Base-by-base conservation (phyloP, 1,140 invertebrate genomes). In the Linepithema humile region DNA sequence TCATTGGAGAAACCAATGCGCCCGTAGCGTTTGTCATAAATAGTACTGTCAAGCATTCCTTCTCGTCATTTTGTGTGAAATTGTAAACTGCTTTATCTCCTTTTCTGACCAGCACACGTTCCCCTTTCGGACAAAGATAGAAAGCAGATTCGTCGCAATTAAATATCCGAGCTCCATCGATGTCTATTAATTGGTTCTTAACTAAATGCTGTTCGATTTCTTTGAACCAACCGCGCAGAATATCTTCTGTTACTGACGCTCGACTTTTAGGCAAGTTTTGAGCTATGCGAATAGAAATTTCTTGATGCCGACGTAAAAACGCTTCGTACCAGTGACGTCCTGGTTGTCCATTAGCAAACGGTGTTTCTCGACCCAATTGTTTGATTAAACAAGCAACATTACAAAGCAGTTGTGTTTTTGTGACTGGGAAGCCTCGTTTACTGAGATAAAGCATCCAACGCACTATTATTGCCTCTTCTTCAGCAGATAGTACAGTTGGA, bases 381-480 rank as follows among this genome's bases (percentile, higher is more conserved):
- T 88, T 86, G 26, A 93, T 77, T 48, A 92, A 86, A 57, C 87
- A 72, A 85, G 90, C 53, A 17, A 93, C 90, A 85, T 90, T 94
- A 74, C 91, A 82, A 10, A 90, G 20, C 23, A 94, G 73, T 64
- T 89, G 55, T 20, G 90, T 84, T 89, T 90, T 90, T 45, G 90
- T 92, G 23, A 92, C 50, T n/a, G 93, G 92, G 84, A 93, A 91
- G 32, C 91, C 91, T 70, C 75, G 70, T 78, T 91, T 78, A 64
- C 83, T 86, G 74, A 92, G 89, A 20, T 82, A 55, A 70, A 90
- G 65, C 35, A 92, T 83, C 92, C 92, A 94, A 32, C 84, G 75
- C n/a, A 50, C 65, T 50, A 69, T 48, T 32, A 12, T 69, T 69
- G 26, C 43, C 4, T 69, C 65, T 69, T 69, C 26, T 3, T 48